Evolutionary conservation across 2,113 vertebrate genomes (phyloP).

Genomic region (Dromaius novaehollandiae): DNA sequence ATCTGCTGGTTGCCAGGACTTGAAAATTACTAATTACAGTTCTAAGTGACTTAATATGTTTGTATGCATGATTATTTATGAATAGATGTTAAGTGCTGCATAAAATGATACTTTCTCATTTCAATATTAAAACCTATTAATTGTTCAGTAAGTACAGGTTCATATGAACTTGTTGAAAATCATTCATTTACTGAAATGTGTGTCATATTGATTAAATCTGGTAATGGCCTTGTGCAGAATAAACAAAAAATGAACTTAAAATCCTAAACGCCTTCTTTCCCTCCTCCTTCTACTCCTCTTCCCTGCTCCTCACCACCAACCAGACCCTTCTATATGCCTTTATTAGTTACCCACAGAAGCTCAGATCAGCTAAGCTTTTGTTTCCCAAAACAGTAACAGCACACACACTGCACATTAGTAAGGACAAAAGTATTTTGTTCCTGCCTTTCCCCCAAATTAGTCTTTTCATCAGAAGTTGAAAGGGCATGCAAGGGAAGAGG

Average conservation of each 20-base stretch:
- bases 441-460: background rate
- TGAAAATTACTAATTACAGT: conserved; percentile 80
- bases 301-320: background rate
- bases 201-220: background rate
- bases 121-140: conserved; percentile 55
- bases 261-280: background rate
- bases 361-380: background rate
- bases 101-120: conserved; percentile 60
- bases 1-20: conserved; percentile 75
- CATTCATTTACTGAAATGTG: background rate
- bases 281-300: background rate
- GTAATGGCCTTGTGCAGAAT: background rate
- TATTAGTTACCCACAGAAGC: background rate
- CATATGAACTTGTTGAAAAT: conserved; percentile 53
- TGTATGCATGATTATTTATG: conserved; percentile 82
- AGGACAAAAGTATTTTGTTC: background rate
- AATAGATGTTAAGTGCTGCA: conserved; percentile 61
- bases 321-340: background rate
- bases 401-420: background rate
- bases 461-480: background rate
- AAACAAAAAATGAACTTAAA: background rate
- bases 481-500: background rate
- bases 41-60: conserved; percentile 79
- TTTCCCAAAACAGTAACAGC: background rate
- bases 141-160: conserved; percentile 14